phyloP scores from a whole-genome alignment of 2,113 vertebrate species.

The Arothron firmamentum region DNA sequence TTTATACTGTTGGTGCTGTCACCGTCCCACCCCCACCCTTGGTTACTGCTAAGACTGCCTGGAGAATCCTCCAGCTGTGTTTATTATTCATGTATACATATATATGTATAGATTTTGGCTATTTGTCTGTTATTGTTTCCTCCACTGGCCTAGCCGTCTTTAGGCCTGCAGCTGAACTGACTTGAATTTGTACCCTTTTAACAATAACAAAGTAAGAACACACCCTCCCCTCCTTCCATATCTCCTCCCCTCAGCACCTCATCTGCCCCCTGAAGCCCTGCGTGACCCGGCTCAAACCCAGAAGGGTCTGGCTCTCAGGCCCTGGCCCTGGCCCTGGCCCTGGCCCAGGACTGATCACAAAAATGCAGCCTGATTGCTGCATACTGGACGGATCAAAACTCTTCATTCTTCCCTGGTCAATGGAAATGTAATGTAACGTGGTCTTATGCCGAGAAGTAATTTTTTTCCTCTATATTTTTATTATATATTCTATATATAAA shows the following conservation, averaged over 20 bases:
- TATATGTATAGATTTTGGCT: slow-evolving; percentile 76
- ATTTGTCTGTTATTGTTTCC: slow-evolving; percentile 65
- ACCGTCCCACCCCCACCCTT: slow-evolving; percentile 46
- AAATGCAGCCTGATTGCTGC: slow-evolving; percentile 26
- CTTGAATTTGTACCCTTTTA: slow-evolving; percentile 52
- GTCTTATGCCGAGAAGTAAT: slow-evolving; percentile 74
- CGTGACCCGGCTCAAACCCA: slow-evolving; percentile 31
- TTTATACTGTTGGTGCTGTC: slow-evolving; percentile 47
- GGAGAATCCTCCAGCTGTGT: slow-evolving; percentile 58
- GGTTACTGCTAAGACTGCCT: slow-evolving; percentile 68
- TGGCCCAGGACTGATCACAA: slow-evolving; percentile 39
- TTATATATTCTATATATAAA: slow-evolving; percentile 83
- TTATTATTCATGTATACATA: slow-evolving; percentile 70
- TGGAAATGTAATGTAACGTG: slow-evolving; percentile 70
- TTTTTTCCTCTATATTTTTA: slow-evolving; percentile 78
- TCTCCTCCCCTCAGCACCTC: slow-evolving; percentile 37
- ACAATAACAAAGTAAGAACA: slow-evolving; percentile 9
- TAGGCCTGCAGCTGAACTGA: slow-evolving; percentile 47
- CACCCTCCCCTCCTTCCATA: slow-evolving; percentile 16
- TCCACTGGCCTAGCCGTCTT: slow-evolving; percentile 43
- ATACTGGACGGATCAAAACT: slow-evolving; percentile 31
- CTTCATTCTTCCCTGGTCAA: slow-evolving; percentile 55
- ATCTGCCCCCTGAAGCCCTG: slow-evolving; percentile 24
- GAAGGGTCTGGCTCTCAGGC: slow-evolving; percentile 31
- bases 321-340: background rate